Conservation (phyloP, 2,113 vertebrate genomes). For the Takifugu bimaculatus region DNA sequence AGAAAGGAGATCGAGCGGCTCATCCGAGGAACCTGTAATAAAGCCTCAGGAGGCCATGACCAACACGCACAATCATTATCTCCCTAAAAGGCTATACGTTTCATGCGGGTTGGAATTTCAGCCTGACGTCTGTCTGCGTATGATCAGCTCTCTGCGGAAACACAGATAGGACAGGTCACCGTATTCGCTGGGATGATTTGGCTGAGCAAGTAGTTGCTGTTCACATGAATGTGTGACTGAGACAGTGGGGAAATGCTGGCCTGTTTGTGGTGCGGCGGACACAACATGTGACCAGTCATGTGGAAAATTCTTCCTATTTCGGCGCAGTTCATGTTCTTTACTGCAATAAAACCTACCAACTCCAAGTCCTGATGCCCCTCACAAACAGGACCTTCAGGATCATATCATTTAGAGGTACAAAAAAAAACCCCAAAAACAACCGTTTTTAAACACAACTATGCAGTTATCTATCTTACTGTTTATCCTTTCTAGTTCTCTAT, state of each 20-base stretch:
- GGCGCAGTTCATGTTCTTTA: constrained; percentile 8
- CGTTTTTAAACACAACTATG: no score
- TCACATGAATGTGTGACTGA: constrained; percentile 16
- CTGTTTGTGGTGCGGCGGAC: constrained; percentile 32
- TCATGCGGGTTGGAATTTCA: constrained; percentile 57
- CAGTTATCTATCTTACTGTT: no score
- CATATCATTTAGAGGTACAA: no score
- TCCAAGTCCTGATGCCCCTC: neutral
- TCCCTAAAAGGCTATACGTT: constrained; percentile 44
- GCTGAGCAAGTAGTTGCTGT: constrained; percentile 29
- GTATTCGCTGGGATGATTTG: constrained; percentile 20
- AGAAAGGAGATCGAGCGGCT: constrained; percentile 18
- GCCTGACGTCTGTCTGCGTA: constrained; percentile 14
- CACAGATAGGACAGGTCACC: constrained; percentile 7
- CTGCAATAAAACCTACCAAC: neutral
- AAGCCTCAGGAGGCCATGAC: constrained; percentile 22
- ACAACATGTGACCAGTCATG: constrained; percentile 22
- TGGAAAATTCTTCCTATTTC: constrained; percentile 21
- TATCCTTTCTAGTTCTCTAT: no score
- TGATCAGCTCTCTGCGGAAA: constrained; percentile 8
- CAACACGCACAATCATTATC: constrained; percentile 42
- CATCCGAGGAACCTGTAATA: constrained; percentile 27
- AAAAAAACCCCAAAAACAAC: no score
- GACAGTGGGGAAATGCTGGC: neutral
- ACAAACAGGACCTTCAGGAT: neutral